Evolutionary conservation across 2,113 vertebrate genomes (phyloP).

Genomic region (Mus pahari): DNA sequence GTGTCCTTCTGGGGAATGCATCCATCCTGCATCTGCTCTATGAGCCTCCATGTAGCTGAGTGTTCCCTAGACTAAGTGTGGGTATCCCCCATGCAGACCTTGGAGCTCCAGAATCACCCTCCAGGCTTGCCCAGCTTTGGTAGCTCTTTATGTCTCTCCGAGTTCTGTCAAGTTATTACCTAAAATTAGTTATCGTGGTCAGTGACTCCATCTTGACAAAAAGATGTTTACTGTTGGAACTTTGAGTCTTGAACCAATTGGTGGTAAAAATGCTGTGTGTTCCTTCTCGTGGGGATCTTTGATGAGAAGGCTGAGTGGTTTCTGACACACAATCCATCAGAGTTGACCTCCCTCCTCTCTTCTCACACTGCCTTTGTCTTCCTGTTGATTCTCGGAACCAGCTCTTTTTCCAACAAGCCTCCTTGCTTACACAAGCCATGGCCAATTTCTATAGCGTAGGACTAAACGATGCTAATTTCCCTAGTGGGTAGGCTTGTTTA

Average conservation of each 20-base stretch:
- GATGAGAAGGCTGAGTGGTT: neutral
- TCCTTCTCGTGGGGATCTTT: neutral
- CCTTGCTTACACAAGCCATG: neutral
- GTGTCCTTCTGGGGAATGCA: neutral
- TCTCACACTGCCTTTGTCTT: constrained; percentile 12
- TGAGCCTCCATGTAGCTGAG: fast-evolving
- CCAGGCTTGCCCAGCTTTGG: neutral
- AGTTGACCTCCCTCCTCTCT: neutral
- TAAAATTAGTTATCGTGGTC: neutral
- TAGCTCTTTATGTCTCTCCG: too few relatives aligned
- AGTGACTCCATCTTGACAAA: neutral
- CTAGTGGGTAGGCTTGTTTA: neutral
- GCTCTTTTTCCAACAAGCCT: neutral
- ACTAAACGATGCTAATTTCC: neutral
- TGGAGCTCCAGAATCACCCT: neutral
- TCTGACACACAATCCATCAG: neutral
- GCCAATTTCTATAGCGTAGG: neutral
- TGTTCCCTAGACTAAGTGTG: neutral
- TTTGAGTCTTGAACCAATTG: neutral
- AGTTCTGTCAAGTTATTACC: neutral
- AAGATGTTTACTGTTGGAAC: neutral
- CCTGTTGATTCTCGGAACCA: constrained; percentile 19
- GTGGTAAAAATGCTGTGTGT: constrained; percentile 13
- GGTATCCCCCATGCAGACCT: neutral
- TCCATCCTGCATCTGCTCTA: neutral